Evolutionary conservation across 2,888 invertebrate genomes (phyloP).

Genomic region (Xestia ashworthii): DNA sequence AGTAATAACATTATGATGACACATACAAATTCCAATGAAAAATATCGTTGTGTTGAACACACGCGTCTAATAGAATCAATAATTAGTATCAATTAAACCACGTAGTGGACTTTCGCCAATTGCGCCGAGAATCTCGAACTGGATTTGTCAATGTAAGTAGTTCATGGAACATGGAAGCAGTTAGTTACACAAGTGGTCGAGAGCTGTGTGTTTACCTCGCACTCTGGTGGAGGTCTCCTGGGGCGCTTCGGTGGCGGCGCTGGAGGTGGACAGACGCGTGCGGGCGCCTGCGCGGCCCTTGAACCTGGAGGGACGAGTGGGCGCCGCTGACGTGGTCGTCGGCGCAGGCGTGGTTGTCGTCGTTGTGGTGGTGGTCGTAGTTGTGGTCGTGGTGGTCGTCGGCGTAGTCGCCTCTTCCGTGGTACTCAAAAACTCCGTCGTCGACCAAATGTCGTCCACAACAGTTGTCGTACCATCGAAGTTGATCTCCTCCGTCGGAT

Average conservation of each 20-base stretch:
- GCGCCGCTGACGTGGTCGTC: constrained; percentile 84
- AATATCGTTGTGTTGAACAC: constrained; percentile 28
- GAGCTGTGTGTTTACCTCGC: constrained; percentile 82
- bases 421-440: constrained; percentile 87
- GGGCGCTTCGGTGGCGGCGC: constrained; percentile 83
- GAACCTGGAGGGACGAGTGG: constrained; percentile 87
- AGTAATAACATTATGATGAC: constrained; percentile 2
- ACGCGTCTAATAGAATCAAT: constrained; percentile 42
- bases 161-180: constrained; percentile 66
- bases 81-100: constrained; percentile 53
- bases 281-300: constrained; percentile 85
- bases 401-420: constrained; percentile 89
- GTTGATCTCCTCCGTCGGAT: constrained; percentile 77
- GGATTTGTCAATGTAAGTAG: constrained; percentile 59
- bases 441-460: constrained; percentile 82
- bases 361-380: constrained; percentile 90
- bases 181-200: constrained; percentile 50
- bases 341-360: constrained; percentile 88
- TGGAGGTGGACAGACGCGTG: constrained; percentile 81
- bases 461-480: constrained; percentile 84
- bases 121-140: constrained; percentile 58
- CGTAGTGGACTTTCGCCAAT: constrained; percentile 60
- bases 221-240: constrained; percentile 86
- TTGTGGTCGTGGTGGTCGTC: constrained; percentile 90
- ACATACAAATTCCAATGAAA: constrained; percentile 26